Conservation (phyloP, 2,888 invertebrate species). For the Sturmia bella region DNA sequence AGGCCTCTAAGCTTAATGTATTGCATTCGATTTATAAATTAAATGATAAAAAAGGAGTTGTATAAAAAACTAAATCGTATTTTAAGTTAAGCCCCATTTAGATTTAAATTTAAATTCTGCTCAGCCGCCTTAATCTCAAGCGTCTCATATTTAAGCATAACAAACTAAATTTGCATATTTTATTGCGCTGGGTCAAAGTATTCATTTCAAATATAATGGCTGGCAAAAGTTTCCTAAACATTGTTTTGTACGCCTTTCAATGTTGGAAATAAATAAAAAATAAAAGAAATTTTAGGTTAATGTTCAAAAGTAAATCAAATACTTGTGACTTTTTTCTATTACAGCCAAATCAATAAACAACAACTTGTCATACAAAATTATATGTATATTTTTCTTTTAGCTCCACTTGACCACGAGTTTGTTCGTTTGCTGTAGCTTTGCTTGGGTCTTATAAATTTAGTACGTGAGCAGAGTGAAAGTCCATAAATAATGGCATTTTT, state of each 20-base stretch:
- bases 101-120: not conserved
- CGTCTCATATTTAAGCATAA: too few relatives aligned
- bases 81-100: too few relatives aligned
- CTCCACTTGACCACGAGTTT: constrained; percentile 50
- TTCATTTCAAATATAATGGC: constrained; percentile 18
- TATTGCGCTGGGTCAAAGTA: not conserved
- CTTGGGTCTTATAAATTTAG: constrained; percentile 3
- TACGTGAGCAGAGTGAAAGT: constrained; percentile 49
- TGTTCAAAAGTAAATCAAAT: constrained; percentile 40
- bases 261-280: not conserved
- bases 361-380: constrained; percentile 21
- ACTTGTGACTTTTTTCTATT: constrained; percentile 1
- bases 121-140: too few relatives aligned
- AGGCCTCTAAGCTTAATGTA: not conserved
- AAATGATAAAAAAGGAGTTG: too few relatives aligned
- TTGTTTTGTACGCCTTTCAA: constrained; percentile 1
- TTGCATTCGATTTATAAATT: not conserved
- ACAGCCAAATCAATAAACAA: constrained; percentile 32
- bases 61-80: too few relatives aligned
- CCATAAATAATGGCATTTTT: constrained; percentile 1
- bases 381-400: constrained; percentile 1
- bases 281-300: constrained; percentile 1
- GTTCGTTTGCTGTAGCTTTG: constrained; percentile 12
- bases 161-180: not conserved
- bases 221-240: constrained; percentile 1